Base-by-base conservation (phyloP, 1,140 invertebrate species). In the Maconellicoccus hirsutus region DNA sequence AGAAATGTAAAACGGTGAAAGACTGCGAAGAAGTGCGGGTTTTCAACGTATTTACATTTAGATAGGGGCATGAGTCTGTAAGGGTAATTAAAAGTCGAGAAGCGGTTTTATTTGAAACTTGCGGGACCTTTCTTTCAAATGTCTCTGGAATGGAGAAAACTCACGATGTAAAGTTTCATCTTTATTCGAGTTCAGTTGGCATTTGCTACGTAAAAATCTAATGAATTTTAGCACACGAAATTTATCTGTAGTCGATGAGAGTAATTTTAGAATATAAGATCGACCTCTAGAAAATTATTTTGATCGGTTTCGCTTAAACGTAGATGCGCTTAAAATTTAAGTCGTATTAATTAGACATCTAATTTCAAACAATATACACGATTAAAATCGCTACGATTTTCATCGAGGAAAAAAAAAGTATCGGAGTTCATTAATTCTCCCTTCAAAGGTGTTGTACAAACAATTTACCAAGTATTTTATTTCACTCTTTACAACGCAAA, bases 31-130 rank as follows among this genome's bases (percentile, higher is more conserved):
- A 66, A 8, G 61, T 25, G 21, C 61, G 25, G 61, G 61, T 66
- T 25, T 23, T 66, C 14, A 66, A 66, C 61, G 6, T 66, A 66
- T 66, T 66, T 66, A 66, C 61, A 66, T 66, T 66, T 66, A 66
- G 61, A 66, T 66, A 66, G 61, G 61, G 61, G 61, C 61, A 66
- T 66, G 61, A 66, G 61, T 66, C 61, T 23, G 61, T 26, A 26
- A 66, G 25, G 61, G 61, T 66, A 66, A 66, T 66, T 66, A 66
- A 66, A 66, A 66, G 61, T 66, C 61, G 61, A 66, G 25, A 66
- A 66, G 61, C 61, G 61, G 61, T 66, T 66, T 66, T 26, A 66
- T 66, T 66, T 66, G 61, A 66, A 66, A 66, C 14, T 66, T 66
- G 61, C 25, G 61, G 22, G 61, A 23, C 21, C 61, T 25, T 66